Conservation (phyloP, 2,797 vertebrate genomes). For the Aulostomus chinensis region DNA sequence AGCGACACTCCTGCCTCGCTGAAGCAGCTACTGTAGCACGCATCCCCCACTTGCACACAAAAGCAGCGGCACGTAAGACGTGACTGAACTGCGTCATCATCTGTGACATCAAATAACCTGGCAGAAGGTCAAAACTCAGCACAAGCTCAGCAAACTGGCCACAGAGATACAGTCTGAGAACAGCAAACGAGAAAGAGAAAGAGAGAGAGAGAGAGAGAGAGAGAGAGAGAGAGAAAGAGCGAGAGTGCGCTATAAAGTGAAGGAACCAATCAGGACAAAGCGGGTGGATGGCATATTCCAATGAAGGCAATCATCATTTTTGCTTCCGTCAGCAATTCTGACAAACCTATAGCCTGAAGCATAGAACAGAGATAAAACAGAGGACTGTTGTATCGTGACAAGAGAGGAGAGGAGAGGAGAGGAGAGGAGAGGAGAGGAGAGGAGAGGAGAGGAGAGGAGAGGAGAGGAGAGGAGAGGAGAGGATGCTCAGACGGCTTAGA, state of each 20-base stretch:
- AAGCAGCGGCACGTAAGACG: slow-evolving; percentile 24
- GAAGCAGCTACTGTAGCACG: slow-evolving; percentile 31
- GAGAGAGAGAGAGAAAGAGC: neutral
- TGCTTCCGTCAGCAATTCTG: slow-evolving; percentile 67
- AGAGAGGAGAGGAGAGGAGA: slow-evolving; percentile 30
- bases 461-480: slow-evolving; percentile 1
- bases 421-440: slow-evolving; percentile 11
- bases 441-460: neutral
- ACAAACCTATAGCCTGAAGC: slow-evolving; percentile 37
- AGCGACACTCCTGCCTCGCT: slow-evolving; percentile 10
- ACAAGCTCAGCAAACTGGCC: slow-evolving; percentile 4
- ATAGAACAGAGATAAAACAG: slow-evolving; percentile 28
- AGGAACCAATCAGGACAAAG: slow-evolving; percentile 29
- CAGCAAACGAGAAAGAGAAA: neutral
- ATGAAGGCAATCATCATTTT: slow-evolving; percentile 46
- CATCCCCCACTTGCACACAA: slow-evolving; percentile 22
- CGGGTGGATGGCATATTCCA: slow-evolving; percentile 55
- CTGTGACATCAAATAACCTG: slow-evolving; percentile 42
- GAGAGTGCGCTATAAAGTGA: slow-evolving; percentile 16
- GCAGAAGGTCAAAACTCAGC: slow-evolving; percentile 19
- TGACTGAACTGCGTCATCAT: slow-evolving; percentile 47
- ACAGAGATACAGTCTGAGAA: slow-evolving; percentile 1
- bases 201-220: neutral
- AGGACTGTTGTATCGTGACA: slow-evolving; percentile 28
- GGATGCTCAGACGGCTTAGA: neutral